Conservation (phyloP, 2,888 invertebrate genomes). For the Peribatodes rhomboidaria region DNA sequence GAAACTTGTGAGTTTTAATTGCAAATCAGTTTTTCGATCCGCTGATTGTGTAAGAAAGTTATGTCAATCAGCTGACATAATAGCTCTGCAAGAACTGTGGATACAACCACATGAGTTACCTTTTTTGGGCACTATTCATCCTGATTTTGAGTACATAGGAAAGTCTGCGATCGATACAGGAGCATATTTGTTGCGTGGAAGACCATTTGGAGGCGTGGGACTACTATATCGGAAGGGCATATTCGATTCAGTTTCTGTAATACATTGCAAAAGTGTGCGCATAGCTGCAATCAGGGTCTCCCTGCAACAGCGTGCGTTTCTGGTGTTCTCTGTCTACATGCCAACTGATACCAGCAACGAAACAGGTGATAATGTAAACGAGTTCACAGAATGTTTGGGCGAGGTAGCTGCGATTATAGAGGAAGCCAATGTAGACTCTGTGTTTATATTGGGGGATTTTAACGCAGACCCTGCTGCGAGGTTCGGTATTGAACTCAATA, state of each 20-base stretch:
- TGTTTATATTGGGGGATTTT: constrained; percentile 28
- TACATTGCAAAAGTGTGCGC: constrained; percentile 43
- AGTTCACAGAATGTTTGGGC: constrained; percentile 44
- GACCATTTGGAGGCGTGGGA: constrained; percentile 42
- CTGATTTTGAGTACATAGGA: constrained; percentile 44
- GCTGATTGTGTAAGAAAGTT: constrained; percentile 39
- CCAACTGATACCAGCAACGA: constrained; percentile 39
- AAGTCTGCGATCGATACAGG: constrained; percentile 50
- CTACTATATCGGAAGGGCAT: constrained; percentile 46
- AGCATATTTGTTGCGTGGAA: constrained; percentile 40
- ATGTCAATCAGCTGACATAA: constrained; percentile 37
- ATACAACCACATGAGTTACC: constrained; percentile 46
- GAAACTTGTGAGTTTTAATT: constrained; percentile 49
- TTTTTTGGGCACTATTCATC: constrained; percentile 39
- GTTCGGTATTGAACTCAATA: constrained; percentile 41
- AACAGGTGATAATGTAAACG: constrained; percentile 39
- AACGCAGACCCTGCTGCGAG: constrained; percentile 5
- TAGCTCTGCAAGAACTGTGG: constrained; percentile 50
- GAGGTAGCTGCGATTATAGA: constrained; percentile 42
- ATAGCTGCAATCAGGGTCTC: constrained; percentile 33
- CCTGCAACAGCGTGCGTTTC: constrained; percentile 22
- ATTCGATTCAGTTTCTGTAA: constrained; percentile 42
- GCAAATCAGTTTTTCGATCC: constrained; percentile 45
- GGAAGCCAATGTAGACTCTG: constrained; percentile 29
- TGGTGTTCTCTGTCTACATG: constrained; percentile 49